These are phyloP conservation scores for Corythoichthys intestinalis DNA, from an alignment of 2,113 vertebrate species.

Conservation along the genomic window DNA sequence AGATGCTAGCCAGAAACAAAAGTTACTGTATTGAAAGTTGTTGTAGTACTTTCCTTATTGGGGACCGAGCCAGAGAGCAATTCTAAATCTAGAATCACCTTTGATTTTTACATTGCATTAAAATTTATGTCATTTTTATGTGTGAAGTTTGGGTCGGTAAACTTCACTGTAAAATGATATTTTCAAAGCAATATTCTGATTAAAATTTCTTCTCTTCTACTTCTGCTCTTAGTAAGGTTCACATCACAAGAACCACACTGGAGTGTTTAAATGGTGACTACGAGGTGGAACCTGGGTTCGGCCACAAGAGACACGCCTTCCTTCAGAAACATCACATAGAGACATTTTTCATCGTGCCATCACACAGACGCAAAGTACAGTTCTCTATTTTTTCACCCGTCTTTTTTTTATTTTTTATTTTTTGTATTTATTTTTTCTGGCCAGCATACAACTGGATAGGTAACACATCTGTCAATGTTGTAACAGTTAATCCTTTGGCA, in stretches of 20 bases:
- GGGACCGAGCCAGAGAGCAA: too few relatives aligned
- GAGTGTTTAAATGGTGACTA: slow-evolving; percentile 97
- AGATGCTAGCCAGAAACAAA: too few relatives aligned
- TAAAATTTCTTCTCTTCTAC: slow-evolving; percentile 25
- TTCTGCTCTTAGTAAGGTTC: slow-evolving; percentile 83
- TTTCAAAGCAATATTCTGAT: slow-evolving; percentile 13
- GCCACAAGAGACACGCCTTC: slow-evolving; percentile 91
- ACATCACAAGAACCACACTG: slow-evolving; percentile 92
- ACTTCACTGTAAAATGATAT: slow-evolving; percentile 20
- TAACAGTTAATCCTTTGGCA: slow-evolving; percentile 48
- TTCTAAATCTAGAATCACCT: too few relatives aligned
- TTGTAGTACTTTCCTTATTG: too few relatives aligned
- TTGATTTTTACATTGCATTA: too few relatives aligned
- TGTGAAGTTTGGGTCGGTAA: slow-evolving; percentile 18
- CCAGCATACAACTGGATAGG: slow-evolving; percentile 7
- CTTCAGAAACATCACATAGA: slow-evolving; percentile 92
- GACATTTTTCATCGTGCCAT: slow-evolving; percentile 97
- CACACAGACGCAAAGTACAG: slow-evolving; percentile 90
- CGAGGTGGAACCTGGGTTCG: slow-evolving; percentile 91
- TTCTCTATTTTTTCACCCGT: not conserved
- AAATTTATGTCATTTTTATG: not conserved
- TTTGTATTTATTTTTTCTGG: not conserved
- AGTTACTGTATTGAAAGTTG: too few relatives aligned
- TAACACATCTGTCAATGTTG: slow-evolving; percentile 37
- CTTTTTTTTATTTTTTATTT: not conserved